Evolutionary conservation across 2,888 invertebrate genomes (phyloP).

Genomic region (Neocrepidodera transversa): DNA sequence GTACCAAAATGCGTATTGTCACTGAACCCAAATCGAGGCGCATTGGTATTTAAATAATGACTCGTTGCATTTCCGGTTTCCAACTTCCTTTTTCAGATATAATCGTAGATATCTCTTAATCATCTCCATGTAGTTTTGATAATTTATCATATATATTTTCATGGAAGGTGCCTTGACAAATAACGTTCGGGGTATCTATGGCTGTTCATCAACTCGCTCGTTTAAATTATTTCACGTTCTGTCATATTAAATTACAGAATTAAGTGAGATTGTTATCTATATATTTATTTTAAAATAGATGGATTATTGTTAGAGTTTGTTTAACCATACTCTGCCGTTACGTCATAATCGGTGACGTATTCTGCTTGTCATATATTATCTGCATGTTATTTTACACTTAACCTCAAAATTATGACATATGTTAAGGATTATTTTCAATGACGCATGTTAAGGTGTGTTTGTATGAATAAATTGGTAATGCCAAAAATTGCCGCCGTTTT

Average conservation of each 20-base stretch:
- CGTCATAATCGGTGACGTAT: too few relatives aligned
- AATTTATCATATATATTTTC: conserved; percentile 37
- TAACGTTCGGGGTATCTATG: conserved; percentile 46
- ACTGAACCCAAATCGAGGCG: background rate
- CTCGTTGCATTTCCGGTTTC: conserved; percentile 26
- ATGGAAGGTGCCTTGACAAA: conserved; percentile 47
- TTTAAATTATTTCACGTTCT: conserved; percentile 41
- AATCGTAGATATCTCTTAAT: conserved; percentile 24
- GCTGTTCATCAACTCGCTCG: conserved; percentile 47
- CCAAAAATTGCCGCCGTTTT: too few relatives aligned
- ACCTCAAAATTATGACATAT: too few relatives aligned
- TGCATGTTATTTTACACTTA: too few relatives aligned
- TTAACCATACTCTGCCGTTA: too few relatives aligned
- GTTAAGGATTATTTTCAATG: too few relatives aligned
- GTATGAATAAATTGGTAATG: too few relatives aligned
- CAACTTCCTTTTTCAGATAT: conserved; percentile 22
- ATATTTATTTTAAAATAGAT: too few relatives aligned
- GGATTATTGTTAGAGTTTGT: too few relatives aligned
- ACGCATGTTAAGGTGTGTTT: too few relatives aligned
- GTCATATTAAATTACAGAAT: conserved; percentile 18
- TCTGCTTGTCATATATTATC: too few relatives aligned
- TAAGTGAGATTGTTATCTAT: background rate
- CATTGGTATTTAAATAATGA: conserved; percentile 25
- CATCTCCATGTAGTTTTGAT: conserved; percentile 30
- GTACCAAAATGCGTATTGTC: conserved; percentile 4